A percentile compares a stretch with the other conserved stretches of the same genome.
Evolutionary conservation across 2,888 invertebrate genomes (phyloP).

Genomic region (Drosophila paracracens): DNA sequence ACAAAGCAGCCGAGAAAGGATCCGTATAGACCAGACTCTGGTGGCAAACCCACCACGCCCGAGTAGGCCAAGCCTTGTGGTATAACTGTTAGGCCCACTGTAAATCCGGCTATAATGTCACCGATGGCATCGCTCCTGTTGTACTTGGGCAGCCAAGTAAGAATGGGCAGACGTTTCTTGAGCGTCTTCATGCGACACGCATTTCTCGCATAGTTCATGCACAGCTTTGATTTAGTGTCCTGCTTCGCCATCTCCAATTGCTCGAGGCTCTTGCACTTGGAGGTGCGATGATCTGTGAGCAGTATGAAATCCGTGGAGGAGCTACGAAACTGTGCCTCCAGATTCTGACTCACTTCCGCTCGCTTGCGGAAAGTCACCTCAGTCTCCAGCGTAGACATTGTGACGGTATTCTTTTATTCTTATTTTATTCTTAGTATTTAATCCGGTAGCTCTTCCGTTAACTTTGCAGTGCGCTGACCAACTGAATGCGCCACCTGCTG

Average conservation of each 20-base stretch:
- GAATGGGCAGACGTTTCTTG: conserved; percentile 90
- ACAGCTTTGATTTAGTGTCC: conserved; percentile 35
- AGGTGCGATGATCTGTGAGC: conserved; percentile 80
- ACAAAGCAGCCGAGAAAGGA: conserved; percentile 96
- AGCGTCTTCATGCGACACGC: conserved; percentile 89
- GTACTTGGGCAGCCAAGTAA: conserved; percentile 92
- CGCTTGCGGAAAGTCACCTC: conserved; percentile 77
- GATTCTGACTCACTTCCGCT: conserved; percentile 67
- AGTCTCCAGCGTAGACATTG: conserved; percentile 78
- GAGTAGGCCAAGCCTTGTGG: conserved; percentile 95
- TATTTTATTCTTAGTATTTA: neutral
- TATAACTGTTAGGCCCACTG: conserved; percentile 89
- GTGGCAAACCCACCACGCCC: conserved; percentile 91
- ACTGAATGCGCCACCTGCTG: conserved; percentile 51
- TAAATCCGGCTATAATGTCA: conserved; percentile 96
- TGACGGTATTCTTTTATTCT: neutral
- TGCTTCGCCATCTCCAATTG: conserved; percentile 59
- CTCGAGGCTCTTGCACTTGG: conserved; percentile 71
- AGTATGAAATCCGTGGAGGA: conserved; percentile 82
- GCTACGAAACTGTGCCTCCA: conserved; percentile 80
- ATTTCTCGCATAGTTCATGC: conserved; percentile 77
- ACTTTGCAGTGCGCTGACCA: conserved; percentile 33
- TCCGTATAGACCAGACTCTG: conserved; percentile 95
- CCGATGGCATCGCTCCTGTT: conserved; percentile 90
- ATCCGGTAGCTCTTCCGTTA: conserved; percentile 23